Evolutionary conservation across 2,113 vertebrate genomes (phyloP).

Genomic region (Pogonocichla stellata): DNA sequence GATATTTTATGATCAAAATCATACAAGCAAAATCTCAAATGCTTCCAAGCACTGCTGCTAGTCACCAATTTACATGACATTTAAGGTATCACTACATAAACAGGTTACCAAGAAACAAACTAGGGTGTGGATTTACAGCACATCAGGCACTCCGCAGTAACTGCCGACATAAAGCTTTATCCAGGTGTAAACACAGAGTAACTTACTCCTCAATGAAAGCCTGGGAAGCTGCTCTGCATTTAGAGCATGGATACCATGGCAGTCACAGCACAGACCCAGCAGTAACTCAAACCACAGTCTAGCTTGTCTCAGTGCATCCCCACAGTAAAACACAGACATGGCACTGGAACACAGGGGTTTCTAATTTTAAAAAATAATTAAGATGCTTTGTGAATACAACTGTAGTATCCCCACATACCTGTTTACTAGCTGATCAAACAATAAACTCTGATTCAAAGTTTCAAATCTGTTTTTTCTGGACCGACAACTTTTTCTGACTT

Average conservation of each 20-base stretch:
- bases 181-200: not conserved
- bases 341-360: conserved; percentile 15
- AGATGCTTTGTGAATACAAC: conserved; percentile 27
- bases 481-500: conserved; percentile 93
- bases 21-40: conserved; percentile 9
- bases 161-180: not conserved
- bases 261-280: not conserved
- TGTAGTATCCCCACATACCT: conserved; percentile 80
- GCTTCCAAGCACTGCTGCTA: not conserved
- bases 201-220: not conserved
- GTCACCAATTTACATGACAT: not conserved
- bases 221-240: not conserved
- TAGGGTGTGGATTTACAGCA: conserved; percentile 11
- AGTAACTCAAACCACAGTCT: not conserved
- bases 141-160: not conserved
- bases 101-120: conserved; percentile 16
- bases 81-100: not conserved
- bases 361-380: not conserved
- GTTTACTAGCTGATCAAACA: conserved; percentile 99
- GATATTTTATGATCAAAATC: conserved; percentile 41
- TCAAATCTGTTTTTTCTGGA: conserved; percentile 96
- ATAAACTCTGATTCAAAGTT: conserved; percentile 96
- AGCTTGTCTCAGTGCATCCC: not conserved
- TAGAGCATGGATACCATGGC: not conserved
- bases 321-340: not conserved